A percentile compares a stretch with the other conserved stretches of the same genome.
These are phyloP conservation scores for Trematomus bernacchii DNA, from an alignment of 2,797 vertebrate species.

Conservation along the genomic window DNA sequence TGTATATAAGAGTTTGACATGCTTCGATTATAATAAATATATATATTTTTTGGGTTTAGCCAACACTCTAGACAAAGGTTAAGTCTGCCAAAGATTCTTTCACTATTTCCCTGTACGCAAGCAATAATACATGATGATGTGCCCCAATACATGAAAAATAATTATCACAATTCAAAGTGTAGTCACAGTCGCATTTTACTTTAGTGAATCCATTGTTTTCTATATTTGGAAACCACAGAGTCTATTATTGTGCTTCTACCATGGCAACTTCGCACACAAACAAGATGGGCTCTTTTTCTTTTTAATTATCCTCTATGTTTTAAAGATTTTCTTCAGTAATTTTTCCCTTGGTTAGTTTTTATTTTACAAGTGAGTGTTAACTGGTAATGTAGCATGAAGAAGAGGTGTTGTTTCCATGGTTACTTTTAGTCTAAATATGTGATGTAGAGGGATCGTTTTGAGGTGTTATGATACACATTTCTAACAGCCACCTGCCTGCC, in stretches of 20 bases:
- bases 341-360: background rate
- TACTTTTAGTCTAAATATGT: slow-evolving; percentile 28
- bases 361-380: slow-evolving; percentile 7
- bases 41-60: too few relatives aligned
- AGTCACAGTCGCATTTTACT: background rate
- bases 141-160: background rate
- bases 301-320: slow-evolving; percentile 1
- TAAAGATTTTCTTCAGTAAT: slow-evolving; percentile 12
- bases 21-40: too few relatives aligned
- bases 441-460: slow-evolving; percentile 4
- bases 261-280: slow-evolving; percentile 14
- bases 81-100: too few relatives aligned
- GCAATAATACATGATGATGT: background rate
- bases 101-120: too few relatives aligned
- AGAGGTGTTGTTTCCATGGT: slow-evolving; percentile 27
- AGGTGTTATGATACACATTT: slow-evolving; percentile 4
- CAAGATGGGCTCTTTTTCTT: background rate
- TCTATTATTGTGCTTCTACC: background rate
- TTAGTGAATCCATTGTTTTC: background rate
- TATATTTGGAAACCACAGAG: background rate
- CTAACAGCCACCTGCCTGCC: slow-evolving; percentile 9
- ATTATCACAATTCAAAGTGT: background rate
- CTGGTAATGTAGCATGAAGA: slow-evolving; percentile 26
- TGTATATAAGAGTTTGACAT: too few relatives aligned
- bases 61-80: too few relatives aligned